A percentile compares a stretch with the other conserved stretches of the same genome.
phyloP scores from a whole-genome alignment of 2,888 invertebrate genomes.

The Agriotes lineatus region DNA sequence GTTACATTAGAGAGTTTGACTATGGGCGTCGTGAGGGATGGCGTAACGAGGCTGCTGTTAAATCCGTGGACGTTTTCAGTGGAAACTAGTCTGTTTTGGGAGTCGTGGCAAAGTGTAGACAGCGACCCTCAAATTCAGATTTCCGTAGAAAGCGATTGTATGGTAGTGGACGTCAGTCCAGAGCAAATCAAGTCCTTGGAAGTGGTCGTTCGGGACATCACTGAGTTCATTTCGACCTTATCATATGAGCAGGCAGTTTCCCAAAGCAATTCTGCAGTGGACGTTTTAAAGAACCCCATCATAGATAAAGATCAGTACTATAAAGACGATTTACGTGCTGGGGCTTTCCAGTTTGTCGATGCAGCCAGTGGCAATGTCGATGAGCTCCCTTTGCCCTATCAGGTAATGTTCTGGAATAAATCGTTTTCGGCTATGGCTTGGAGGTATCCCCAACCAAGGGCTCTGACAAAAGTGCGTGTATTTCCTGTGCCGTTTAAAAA shows the following conservation, averaged over 20 bases:
- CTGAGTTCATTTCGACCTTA: slow-evolving; percentile 52
- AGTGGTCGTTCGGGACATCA: slow-evolving; percentile 60
- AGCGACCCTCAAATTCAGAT: slow-evolving; percentile 70
- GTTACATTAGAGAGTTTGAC: slow-evolving; percentile 68
- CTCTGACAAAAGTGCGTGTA: slow-evolving; percentile 81
- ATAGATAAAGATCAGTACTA: slow-evolving; percentile 72
- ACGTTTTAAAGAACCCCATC: slow-evolving; percentile 25
- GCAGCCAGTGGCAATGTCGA: slow-evolving; percentile 66
- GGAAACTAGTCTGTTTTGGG: slow-evolving; percentile 71
- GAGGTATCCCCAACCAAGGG: slow-evolving; percentile 92
- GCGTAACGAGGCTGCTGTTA: slow-evolving; percentile 67
- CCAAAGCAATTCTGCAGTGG: slow-evolving; percentile 1
- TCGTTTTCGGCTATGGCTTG: slow-evolving; percentile 82
- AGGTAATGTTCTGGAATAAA: slow-evolving; percentile 75
- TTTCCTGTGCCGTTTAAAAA: slow-evolving; percentile 88
- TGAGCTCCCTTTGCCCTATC: slow-evolving; percentile 79
- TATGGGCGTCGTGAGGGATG: slow-evolving; percentile 63
- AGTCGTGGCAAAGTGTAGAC: slow-evolving; percentile 71
- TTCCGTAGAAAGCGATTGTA: slow-evolving; percentile 72
- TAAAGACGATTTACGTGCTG: slow-evolving; percentile 78
- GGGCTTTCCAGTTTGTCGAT: slow-evolving; percentile 82
- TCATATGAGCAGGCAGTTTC: slow-evolving; percentile 5
- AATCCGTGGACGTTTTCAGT: slow-evolving; percentile 73
- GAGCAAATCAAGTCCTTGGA: slow-evolving; percentile 68
- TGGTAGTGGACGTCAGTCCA: slow-evolving; percentile 74